Conservation (phyloP, 1,140 invertebrate genomes). For the Acromyrmex echinatior region DNA sequence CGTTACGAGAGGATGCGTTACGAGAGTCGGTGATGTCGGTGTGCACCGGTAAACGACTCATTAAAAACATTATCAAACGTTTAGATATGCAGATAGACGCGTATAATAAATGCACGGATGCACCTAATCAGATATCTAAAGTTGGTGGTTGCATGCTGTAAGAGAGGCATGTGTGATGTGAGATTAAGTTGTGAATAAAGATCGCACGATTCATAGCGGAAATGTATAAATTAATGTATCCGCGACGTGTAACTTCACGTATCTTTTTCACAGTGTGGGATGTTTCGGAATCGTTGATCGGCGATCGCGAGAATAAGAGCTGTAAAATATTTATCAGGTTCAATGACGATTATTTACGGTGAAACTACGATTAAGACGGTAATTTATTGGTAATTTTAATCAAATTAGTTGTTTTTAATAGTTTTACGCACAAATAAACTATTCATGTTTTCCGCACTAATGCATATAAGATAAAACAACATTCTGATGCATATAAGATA, state of each 20-base stretch:
- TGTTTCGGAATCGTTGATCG: not conserved
- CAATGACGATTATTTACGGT: too few relatives aligned
- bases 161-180: not conserved
- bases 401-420: too few relatives aligned
- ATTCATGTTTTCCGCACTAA: too few relatives aligned
- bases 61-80: slow-evolving; percentile 14
- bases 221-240: slow-evolving; percentile 4
- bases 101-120: slow-evolving; percentile 22
- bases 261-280: not conserved
- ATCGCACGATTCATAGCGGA: slow-evolving; percentile 11
- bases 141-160: not conserved
- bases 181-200: slow-evolving; percentile 23
- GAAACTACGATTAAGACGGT: too few relatives aligned
- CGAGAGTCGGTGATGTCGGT: not conserved
- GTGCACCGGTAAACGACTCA: not conserved
- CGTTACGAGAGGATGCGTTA: not conserved
- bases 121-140: slow-evolving; percentile 12
- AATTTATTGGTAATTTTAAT: too few relatives aligned
- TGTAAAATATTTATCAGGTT: too few relatives aligned
- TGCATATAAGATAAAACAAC: too few relatives aligned
- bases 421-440: too few relatives aligned
- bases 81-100: slow-evolving; percentile 13
- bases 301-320: not conserved
- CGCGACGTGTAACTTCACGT: too few relatives aligned
- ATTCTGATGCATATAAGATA: too few relatives aligned